phyloP scores from a whole-genome alignment of 2,797 vertebrate genomes.

The Monodelphis domestica region DNA sequence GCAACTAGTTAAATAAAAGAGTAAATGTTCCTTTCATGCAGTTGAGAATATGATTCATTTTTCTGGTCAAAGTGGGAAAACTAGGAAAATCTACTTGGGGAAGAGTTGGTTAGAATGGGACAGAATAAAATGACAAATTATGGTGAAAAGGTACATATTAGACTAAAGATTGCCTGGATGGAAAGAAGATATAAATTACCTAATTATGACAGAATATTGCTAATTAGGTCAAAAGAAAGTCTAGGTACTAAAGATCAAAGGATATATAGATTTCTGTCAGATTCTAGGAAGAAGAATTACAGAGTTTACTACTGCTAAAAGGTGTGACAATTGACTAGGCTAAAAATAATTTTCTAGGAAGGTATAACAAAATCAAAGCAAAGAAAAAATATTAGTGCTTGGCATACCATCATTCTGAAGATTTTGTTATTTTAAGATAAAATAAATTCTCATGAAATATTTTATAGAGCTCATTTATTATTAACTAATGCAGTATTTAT shows the following conservation, averaged over 20 bases:
- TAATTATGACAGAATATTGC: slow-evolving; percentile 73
- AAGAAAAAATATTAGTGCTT: slow-evolving; percentile 40
- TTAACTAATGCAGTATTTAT: too few relatives aligned
- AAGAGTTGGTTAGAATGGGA: slow-evolving; percentile 56
- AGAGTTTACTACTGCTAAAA: slow-evolving; percentile 19
- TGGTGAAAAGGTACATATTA: slow-evolving; percentile 57
- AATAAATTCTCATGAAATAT: too few relatives aligned
- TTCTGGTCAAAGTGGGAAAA: background rate
- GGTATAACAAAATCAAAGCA: slow-evolving; percentile 34
- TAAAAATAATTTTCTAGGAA: slow-evolving; percentile 34
- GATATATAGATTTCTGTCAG: slow-evolving; percentile 61
- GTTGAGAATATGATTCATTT: too few relatives aligned
- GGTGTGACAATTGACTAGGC: slow-evolving; percentile 17
- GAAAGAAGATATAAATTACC: slow-evolving; percentile 71
- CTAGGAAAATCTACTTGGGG: slow-evolving; percentile 21
- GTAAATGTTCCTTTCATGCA: too few relatives aligned
- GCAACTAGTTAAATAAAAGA: too few relatives aligned
- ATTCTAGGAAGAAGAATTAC: slow-evolving; percentile 50
- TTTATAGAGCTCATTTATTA: too few relatives aligned
- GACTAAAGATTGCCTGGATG: slow-evolving; percentile 66
- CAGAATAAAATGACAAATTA: background rate
- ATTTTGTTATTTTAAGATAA: too few relatives aligned
- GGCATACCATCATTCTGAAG: too few relatives aligned
- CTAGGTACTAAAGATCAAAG: slow-evolving; percentile 52
- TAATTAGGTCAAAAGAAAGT: slow-evolving; percentile 52